A percentile compares a stretch with the other conserved stretches of the same genome.
phyloP scores from a whole-genome alignment of 2,113 vertebrate species.

The Pandion haliaetus region DNA sequence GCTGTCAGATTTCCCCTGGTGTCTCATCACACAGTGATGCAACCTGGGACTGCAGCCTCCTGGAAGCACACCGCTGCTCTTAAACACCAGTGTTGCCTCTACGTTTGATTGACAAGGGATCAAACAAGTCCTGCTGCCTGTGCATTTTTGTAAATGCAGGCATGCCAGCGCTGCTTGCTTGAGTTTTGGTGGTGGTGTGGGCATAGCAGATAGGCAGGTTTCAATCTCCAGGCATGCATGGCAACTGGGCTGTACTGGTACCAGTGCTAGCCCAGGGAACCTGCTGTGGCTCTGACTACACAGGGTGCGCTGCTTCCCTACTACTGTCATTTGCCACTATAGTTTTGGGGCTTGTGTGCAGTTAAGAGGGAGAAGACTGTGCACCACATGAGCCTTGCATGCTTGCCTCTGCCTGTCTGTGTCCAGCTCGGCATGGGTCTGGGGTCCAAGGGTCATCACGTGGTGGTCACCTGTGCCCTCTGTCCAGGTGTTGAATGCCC shows the following conservation, averaged over 20 bases:
- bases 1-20: neutral
- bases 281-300: neutral
- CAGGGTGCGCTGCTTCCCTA: neutral
- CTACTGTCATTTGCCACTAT: neutral
- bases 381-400: fast-evolving
- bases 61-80: neutral
- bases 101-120: neutral
- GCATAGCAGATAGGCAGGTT: neutral
- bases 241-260: neutral
- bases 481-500: neutral
- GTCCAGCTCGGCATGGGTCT: fast-evolving
- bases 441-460: fast-evolving
- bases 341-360: neutral
- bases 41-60: neutral
- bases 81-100: neutral
- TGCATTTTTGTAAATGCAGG: neutral
- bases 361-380: neutral
- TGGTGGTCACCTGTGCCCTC: neutral
- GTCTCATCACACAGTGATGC: neutral
- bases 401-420: neutral
- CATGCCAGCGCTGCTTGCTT: neutral
- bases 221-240: neutral
- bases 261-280: neutral
- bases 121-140: neutral
- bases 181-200: neutral